These are phyloP conservation scores for Varecia variegata DNA, from an alignment of 2,797 vertebrate genomes.

Conservation along the genomic window DNA sequence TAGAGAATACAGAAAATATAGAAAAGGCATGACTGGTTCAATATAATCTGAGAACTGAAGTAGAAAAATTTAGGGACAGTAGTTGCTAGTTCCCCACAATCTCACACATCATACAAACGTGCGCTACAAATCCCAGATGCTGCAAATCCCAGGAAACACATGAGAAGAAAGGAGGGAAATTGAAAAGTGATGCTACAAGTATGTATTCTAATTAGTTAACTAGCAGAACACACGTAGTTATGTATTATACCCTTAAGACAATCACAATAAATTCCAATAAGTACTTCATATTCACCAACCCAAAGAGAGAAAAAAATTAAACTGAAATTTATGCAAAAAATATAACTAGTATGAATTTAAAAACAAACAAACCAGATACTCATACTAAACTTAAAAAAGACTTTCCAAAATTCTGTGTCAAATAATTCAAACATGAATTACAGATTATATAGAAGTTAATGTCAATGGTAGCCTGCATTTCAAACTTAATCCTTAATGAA, in stretches of 20 bases:
- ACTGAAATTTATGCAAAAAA: background rate
- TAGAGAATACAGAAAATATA: background rate
- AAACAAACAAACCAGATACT: background rate
- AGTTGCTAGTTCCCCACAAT: background rate
- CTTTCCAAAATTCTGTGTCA: background rate
- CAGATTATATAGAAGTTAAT: background rate
- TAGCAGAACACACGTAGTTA: background rate
- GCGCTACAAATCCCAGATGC: background rate
- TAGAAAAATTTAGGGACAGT: background rate
- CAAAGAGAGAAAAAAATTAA: background rate
- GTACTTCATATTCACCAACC: background rate
- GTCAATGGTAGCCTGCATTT: background rate
- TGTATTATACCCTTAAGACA: background rate
- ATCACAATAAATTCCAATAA: background rate
- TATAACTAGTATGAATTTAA: background rate
- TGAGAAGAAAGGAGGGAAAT: background rate
- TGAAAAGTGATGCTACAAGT: background rate
- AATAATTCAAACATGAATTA: background rate
- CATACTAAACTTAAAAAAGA: background rate
- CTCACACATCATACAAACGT: background rate
- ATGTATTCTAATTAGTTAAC: background rate
- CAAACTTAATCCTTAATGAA: background rate
- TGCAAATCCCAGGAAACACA: background rate
- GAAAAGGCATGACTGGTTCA: background rate
- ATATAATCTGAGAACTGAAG: background rate